A percentile compares a stretch with the other conserved stretches of the same genome.
phyloP scores from a whole-genome alignment of 2,113 vertebrate species.

The Kryptolebias marmoratus region DNA sequence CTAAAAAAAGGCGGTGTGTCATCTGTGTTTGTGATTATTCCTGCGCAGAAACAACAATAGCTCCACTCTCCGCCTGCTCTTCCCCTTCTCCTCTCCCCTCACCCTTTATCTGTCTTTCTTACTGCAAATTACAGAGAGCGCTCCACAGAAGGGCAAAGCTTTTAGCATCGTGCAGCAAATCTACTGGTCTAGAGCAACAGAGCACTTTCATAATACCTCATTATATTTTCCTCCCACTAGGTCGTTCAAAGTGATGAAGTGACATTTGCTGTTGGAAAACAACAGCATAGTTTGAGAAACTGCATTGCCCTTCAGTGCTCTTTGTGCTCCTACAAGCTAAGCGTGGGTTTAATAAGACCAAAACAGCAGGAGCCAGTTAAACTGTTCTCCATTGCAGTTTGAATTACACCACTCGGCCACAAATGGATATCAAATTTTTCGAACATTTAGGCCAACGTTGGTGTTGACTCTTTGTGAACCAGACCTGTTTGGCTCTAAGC shows the following conservation, averaged over 20 bases:
- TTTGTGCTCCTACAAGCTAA: constrained; percentile 22
- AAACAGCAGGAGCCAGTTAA: constrained; percentile 17
- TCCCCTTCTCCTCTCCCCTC: constrained; percentile 1
- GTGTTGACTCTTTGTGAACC: neutral
- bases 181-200: constrained; percentile 17
- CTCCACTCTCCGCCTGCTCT: neutral
- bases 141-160: constrained; percentile 36
- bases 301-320: neutral
- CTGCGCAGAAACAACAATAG: too few species aligned
- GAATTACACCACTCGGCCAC: constrained; percentile 4
- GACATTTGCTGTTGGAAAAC: constrained; percentile 24
- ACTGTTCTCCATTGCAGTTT: constrained; percentile 1
- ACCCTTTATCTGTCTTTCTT: constrained; percentile 9
- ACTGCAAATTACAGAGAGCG: constrained; percentile 5
- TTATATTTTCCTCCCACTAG: constrained; percentile 12
- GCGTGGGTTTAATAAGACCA: constrained; percentile 22
- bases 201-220: constrained; percentile 15
- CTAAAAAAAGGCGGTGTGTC: too few species aligned
- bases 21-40: too few species aligned
- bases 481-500: too few species aligned
- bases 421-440: neutral
- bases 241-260: constrained; percentile 27
- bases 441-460: neutral
- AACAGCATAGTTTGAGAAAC: constrained; percentile 20
- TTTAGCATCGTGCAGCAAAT: constrained; percentile 39